Percentiles rank a stretch among this genome's conserved stretches.
phyloP scores from a whole-genome alignment of 2,888 invertebrate species.

The Apamea crenata region DNA sequence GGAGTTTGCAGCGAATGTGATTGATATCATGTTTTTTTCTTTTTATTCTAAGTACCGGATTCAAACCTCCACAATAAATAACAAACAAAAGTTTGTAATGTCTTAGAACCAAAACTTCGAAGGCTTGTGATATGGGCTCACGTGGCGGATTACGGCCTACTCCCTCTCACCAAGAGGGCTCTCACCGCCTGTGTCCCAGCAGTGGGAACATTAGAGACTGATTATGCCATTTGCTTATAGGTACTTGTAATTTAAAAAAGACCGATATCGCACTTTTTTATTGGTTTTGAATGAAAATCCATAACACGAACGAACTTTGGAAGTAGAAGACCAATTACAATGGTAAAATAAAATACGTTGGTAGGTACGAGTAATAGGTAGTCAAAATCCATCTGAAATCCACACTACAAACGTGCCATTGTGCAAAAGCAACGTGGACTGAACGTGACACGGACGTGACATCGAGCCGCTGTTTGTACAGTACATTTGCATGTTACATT shows the following conservation, averaged over 20 bases:
- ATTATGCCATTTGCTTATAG: not conserved
- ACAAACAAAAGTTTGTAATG: not conserved
- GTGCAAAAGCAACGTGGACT: not conserved
- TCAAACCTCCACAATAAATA: not conserved
- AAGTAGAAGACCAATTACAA: not conserved
- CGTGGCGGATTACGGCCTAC: no score
- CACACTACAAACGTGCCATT: not conserved
- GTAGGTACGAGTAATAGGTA: no score
- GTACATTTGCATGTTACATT: not conserved
- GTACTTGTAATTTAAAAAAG: not conserved
- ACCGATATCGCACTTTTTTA: no score
- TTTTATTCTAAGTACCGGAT: not conserved
- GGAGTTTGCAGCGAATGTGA: not conserved
- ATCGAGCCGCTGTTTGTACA: not conserved
- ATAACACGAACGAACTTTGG: not conserved
- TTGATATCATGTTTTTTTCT: not conserved
- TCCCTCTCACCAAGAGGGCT: no score
- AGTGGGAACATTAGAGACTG: no score
- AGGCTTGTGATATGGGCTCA: no score
- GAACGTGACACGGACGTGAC: slow-evolving; percentile 2
- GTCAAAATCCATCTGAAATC: not conserved
- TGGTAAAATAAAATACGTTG: not conserved
- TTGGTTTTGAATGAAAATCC: not conserved
- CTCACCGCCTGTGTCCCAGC: no score
- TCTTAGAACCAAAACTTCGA: not conserved